Base-by-base conservation (phyloP, 30 jellyfish, hydroid and myxozoan species). In the Mastigias papua region DNA sequence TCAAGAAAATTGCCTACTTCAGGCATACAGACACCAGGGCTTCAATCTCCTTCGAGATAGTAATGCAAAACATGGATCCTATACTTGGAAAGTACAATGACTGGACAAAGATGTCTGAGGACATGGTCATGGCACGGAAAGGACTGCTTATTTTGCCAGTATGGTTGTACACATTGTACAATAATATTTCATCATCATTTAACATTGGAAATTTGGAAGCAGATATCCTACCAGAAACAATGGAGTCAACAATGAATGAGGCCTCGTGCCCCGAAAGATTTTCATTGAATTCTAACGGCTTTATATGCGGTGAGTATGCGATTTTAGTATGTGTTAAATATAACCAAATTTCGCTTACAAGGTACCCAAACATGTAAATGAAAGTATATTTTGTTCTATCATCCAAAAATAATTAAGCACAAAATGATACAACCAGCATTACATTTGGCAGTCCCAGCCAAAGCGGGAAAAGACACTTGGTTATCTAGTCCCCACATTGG, bases 51-150 rank as follows among this genome's bases (percentile, higher is more conserved):
- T 42, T 89, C 54, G 92, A 72, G 0, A 10, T 89, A 13, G 26
- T 11, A 5, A 83, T 81, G 19, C 63, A 68, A 62, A 77, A 80
- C 60, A 58, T 71, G 77, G 84, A 75, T 63, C 20, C 69, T 1
- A 26, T 69, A 1, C 86, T 89, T 7, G 64, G 48, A 48, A 48
- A 16, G 10, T 15, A n/a, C 34, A 48, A 71, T 7, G 86, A 80
- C 73, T 89, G 97, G 97, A 83, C 80, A 22, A 26, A 74, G 21
- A 68, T 89, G 23, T 80, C 97, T 13, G 87, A 80, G 46, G 89
- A 78, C 21, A 31, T 81, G 21, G 90, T 81, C 30, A 73, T 78
- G 89, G 92, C 90, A 28, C 58, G 97, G 50, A 83, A 81, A 63
- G 90, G 90, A 46, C 80, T 89, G 17, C 89, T 89, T 0, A 73